A percentile compares a stretch with the other conserved stretches of the same genome.
phyloP scores from a whole-genome alignment of 1,140 invertebrate genomes.

The Musca vetustissima region DNA sequence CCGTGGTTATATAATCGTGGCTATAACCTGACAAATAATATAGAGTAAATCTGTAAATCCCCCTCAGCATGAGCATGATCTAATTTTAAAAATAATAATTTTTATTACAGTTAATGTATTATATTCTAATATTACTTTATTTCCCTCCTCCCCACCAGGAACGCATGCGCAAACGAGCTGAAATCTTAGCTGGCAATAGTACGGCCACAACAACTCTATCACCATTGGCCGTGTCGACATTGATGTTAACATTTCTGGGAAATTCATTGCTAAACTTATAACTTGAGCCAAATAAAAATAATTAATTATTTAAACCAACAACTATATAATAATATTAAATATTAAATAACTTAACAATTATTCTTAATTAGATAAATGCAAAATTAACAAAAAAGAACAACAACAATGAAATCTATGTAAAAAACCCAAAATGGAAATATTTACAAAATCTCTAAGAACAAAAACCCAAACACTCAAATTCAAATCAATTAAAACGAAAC shows the following conservation, averaged over 20 bases:
- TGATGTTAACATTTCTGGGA: constrained; percentile 50
- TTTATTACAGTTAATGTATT: neutral
- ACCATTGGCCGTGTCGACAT: constrained; percentile 47
- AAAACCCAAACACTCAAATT: neutral
- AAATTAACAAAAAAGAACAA: neutral
- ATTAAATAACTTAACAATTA: too few species aligned
- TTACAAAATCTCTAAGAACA: too few species aligned
- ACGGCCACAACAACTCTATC: constrained; percentile 50
- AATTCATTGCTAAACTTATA: constrained; percentile 51
- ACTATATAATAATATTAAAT: too few species aligned
- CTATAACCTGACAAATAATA: too few species aligned
- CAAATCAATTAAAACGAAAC: neutral
- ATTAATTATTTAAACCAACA: neutral
- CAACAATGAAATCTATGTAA: too few species aligned
- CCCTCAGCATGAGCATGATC: too few species aligned
- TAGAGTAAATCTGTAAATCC: too few species aligned
- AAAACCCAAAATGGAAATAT: too few species aligned
- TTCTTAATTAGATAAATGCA: constrained; percentile 16
- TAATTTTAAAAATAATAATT: too few species aligned
- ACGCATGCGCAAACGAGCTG: constrained; percentile 59
- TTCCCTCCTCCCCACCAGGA: constrained; percentile 49
- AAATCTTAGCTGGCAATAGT: constrained; percentile 62
- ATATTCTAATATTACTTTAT: neutral
- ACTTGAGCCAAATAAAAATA: constrained; percentile 39
- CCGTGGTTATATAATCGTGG: too few species aligned